Base-by-base conservation (phyloP, 2,888 invertebrate genomes). In the Latrodectus hesperus region DNA sequence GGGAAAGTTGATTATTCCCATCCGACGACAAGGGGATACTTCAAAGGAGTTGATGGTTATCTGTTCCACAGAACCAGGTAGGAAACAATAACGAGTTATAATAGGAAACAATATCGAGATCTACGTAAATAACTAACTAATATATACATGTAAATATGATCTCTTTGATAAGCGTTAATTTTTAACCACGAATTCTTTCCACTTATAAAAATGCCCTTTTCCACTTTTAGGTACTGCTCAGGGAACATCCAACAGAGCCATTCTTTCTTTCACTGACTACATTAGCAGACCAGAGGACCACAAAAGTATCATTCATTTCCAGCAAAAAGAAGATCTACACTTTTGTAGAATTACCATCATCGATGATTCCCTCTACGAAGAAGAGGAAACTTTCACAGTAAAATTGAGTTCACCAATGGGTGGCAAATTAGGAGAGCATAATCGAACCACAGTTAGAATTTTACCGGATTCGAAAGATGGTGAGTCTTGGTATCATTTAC, bases 341-440 rank as follows among this genome's bases (percentile, higher is more conserved):
- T 90, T 89, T 82, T 92, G 92, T 89, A 86, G 88, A 1, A 90
- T 92, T n/a, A 91, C 90, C 14, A 90, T 92, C 89, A 92, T 92
- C 77, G 92, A 92, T 77, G 92, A 92, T 90, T 91, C 92, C n/a
- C 90, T 92, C 49, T 91, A 90, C 83, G 92, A 92, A 90, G 90
- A 90, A 65, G 91, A 91, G 65, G 92, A 92, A 88, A 88, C 72
- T 16, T 92, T 92, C 89, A 82, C 89, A 10, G 91, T 92, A 16
- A 83, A 90, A 51, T 90, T 92, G 74, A 89, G 90, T 26, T 90
- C 90, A 38, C 91, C 91, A 52, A 90, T 91, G 90, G 92, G 92
- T 72, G 92, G 92, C 10, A 86, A 90, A 72, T 89, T 92, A 5
- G 92, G 91, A 51, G 79, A 88, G 9, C 85, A 85, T 52, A 90